phyloP scores from a whole-genome alignment of 2,113 vertebrate genomes.

The Ginglymostoma cirratum region DNA sequence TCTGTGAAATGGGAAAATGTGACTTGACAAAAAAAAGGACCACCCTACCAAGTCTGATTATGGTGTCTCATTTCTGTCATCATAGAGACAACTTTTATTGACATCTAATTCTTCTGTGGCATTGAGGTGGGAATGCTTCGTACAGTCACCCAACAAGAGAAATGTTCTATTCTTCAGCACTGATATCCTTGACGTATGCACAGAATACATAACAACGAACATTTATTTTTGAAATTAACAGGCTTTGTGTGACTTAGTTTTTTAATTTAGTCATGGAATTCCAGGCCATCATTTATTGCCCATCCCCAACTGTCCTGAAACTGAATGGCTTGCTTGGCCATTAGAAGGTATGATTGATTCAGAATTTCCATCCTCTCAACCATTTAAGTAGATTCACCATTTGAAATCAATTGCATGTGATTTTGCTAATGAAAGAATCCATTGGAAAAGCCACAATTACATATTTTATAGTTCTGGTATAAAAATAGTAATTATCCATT shows the following conservation, averaged over 20 bases:
- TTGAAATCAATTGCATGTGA: background rate
- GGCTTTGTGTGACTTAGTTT: too few species aligned
- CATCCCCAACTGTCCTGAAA: too few species aligned
- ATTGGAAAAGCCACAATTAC: slow-evolving; percentile 1
- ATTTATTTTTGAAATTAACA: background rate
- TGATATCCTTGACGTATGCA: background rate
- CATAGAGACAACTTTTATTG: background rate
- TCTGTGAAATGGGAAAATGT: background rate
- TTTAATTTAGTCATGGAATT: too few species aligned
- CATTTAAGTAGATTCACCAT: background rate
- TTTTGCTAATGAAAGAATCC: background rate
- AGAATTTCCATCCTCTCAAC: background rate
- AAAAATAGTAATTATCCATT: slow-evolving; percentile 16
- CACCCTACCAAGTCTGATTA: background rate
- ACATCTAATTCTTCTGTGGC: background rate
- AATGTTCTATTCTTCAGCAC: background rate
- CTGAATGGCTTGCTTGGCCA: too few species aligned
- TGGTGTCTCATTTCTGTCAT: background rate
- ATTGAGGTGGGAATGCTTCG: background rate
- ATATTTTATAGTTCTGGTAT: background rate
- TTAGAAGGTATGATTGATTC: background rate
- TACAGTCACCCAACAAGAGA: background rate
- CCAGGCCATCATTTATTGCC: too few species aligned
- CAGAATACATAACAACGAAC: background rate
- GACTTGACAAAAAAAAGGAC: background rate